Base-by-base conservation (phyloP, 2,797 vertebrate genomes). In the Onychomys arenicola region DNA sequence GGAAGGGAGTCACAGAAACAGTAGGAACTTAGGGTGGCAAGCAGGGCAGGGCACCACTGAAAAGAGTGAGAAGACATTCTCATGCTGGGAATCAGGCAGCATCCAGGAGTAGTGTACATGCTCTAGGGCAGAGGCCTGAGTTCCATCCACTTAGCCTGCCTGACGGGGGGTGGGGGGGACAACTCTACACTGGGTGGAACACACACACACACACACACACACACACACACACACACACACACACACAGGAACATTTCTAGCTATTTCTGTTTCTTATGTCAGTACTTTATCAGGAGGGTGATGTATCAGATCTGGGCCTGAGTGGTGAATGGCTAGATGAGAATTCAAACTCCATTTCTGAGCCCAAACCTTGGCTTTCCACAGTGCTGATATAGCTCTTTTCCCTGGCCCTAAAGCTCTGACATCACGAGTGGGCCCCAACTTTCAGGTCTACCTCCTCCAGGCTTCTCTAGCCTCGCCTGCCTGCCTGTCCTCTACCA, bases 301-400 rank as follows among this genome's bases (percentile, higher is more conserved):
- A 2, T 69, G 14, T 29, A 67, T 27, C 23, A 46, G 55, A 73
- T 37, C 0, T 9, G 11, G 67, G 4, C 8, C 12, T 3, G 1
- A 19, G 32, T 55, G 59, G 16, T 61, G 25, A 71, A 21, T 52
- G 29, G 23, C 40, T 9, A 10, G 43, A 34, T 46, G 32, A 40
- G n/a, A 75, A 71, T 78, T 83, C 12, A 29, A 84, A 90, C n/a
- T 57, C 76, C 34, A 13, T 67, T 43, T 59, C 34, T 76, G 59
- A 43, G 65, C 29, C 77, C 69, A 34, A 14, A 52, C 49, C 40
- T 37, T 83, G 23, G 5, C 46, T 57, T 89, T 85, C 69, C 37
- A 13, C 40, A 0, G 0, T 34, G 19, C 40, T 63, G 61, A 40
- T 40, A 16, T 19, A 27, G 34, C 63, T 80, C 27, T 75, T 34